Percentiles rank a stretch among this genome's conserved stretches.
phyloP scores from a whole-genome alignment of 1,140 invertebrate genomes.

The Microplitis demolitor region DNA sequence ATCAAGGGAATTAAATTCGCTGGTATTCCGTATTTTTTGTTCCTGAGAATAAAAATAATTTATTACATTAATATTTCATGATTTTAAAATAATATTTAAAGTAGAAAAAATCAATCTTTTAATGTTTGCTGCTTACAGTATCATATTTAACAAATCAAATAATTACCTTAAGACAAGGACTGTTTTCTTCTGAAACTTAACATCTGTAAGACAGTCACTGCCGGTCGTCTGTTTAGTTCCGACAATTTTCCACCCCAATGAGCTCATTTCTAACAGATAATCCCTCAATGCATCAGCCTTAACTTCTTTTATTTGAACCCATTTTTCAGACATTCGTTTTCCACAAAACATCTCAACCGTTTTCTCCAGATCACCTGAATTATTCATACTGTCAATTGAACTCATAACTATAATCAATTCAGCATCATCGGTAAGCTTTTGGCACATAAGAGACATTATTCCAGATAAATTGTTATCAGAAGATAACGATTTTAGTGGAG shows the following conservation, averaged over 20 bases:
- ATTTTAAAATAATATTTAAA: conserved; percentile 7
- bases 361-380: conserved; percentile 88
- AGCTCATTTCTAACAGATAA: conserved; percentile 75
- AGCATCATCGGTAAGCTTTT: conserved; percentile 41
- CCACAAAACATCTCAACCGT: conserved; percentile 93
- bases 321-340: conserved; percentile 80
- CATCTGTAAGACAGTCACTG: conserved; percentile 73
- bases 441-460: conserved; percentile 39
- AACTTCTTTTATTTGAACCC: conserved; percentile 82
- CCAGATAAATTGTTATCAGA: conserved; percentile 39
- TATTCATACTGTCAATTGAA: conserved; percentile 82
- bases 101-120: not conserved
- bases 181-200: conserved; percentile 80
- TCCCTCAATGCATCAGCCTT: conserved; percentile 65
- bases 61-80: conserved; percentile 22
- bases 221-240: conserved; percentile 91
- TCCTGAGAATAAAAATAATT: conserved; percentile 68
- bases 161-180: conserved; percentile 85
- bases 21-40: conserved; percentile 94
- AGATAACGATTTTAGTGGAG: conserved; percentile 68
- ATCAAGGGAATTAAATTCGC: conserved; percentile 82
- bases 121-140: not conserved
- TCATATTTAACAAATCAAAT: not conserved
- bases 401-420: conserved; percentile 82
- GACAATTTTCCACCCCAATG: conserved; percentile 77